These are phyloP conservation scores for Leptarthrus brevirostris DNA, from an alignment of 2,888 invertebrate genomes.

Conservation along the genomic window DNA sequence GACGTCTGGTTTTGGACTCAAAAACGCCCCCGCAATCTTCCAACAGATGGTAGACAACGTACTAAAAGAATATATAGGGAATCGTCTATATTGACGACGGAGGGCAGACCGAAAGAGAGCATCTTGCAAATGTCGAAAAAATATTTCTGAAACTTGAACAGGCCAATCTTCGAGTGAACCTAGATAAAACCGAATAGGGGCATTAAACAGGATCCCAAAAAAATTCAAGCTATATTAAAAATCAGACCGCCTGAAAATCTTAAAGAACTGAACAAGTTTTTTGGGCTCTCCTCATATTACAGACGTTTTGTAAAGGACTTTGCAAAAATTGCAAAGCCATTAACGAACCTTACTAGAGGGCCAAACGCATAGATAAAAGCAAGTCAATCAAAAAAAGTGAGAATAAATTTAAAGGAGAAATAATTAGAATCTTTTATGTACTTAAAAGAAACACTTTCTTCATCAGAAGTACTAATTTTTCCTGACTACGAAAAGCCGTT, in stretches of 20 bases:
- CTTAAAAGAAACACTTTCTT: constrained; percentile 9
- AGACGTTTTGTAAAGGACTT: constrained; percentile 53
- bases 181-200: constrained; percentile 51
- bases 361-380: constrained; percentile 45
- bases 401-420: no score
- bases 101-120: constrained; percentile 35
- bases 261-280: constrained; percentile 51
- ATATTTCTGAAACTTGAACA: constrained; percentile 39
- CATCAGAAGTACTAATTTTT: not conserved
- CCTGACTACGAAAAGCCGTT: constrained; percentile 46
- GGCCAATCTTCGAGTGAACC: constrained; percentile 46
- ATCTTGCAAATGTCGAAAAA: constrained; percentile 41
- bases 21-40: constrained; percentile 51
- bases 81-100: constrained; percentile 54
- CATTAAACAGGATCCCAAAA: constrained; percentile 45
- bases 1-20: constrained; percentile 46
- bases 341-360: constrained; percentile 52
- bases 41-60: constrained; percentile 47
- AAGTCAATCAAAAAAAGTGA: constrained; percentile 45
- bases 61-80: constrained; percentile 47
- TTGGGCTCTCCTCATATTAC: constrained; percentile 51
- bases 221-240: constrained; percentile 34
- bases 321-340: constrained; percentile 51
- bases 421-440: constrained; percentile 29
- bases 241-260: constrained; percentile 46